A percentile compares a stretch with the other conserved stretches of the same genome.
Evolutionary conservation across 2,888 invertebrate species (phyloP).

Genomic region (Tineola bisselliella): DNA sequence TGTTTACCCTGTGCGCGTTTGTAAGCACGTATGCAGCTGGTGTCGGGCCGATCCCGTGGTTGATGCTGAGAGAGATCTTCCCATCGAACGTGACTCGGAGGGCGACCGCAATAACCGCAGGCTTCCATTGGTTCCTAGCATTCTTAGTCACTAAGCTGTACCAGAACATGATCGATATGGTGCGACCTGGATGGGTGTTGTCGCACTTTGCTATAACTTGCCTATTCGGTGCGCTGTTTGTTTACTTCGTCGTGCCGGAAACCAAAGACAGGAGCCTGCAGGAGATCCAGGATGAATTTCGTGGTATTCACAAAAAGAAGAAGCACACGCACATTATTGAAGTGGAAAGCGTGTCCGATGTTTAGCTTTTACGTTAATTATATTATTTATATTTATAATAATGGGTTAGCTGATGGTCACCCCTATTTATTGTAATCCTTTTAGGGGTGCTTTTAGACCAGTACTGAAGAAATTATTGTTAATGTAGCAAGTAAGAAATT

Average conservation of each 20-base stretch:
- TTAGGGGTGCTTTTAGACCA: no score
- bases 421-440: no score
- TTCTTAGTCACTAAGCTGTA: conserved; percentile 73
- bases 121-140: conserved; percentile 75
- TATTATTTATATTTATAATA: no score
- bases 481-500: no score
- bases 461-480: no score
- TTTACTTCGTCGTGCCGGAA: conserved; percentile 75
- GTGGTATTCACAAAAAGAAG: conserved; percentile 48
- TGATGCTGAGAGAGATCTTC: conserved; percentile 75
- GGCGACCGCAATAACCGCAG: conserved; percentile 74
- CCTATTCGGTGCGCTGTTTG: conserved; percentile 69
- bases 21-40: conserved; percentile 73
- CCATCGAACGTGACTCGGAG: conserved; percentile 69
- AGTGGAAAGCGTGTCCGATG: conserved; percentile 43
- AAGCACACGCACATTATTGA: conserved; percentile 57
- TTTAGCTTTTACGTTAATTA: neutral
- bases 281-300: conserved; percentile 65
- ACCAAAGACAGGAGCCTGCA: conserved; percentile 67
- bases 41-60: conserved; percentile 78
- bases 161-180: conserved; percentile 61
- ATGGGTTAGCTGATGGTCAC: no score
- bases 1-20: conserved; percentile 64
- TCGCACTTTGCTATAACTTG: conserved; percentile 73
- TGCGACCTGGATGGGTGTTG: conserved; percentile 72